Percentiles rank a stretch among this genome's conserved stretches.
These are phyloP conservation scores for Drosophila chauvacae DNA, from an alignment of 1,140 invertebrate species.

Conservation along the genomic window DNA sequence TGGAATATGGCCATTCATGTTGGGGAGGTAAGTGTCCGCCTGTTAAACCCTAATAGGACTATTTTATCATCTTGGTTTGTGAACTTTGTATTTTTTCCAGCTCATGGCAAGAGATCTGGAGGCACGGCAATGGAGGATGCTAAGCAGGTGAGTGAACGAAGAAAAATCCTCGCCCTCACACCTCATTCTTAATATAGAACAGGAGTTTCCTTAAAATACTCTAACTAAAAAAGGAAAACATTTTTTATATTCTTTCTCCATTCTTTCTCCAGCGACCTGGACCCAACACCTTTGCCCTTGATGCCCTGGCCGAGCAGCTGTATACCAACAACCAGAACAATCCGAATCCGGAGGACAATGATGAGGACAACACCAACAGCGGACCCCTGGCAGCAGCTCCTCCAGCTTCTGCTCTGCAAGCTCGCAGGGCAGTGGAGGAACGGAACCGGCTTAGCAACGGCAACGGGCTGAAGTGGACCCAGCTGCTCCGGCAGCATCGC, in stretches of 20 bases:
- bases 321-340: constrained; percentile 47
- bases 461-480: constrained; percentile 55
- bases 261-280: constrained; percentile 15
- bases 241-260: neutral
- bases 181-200: neutral
- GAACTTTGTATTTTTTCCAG: constrained; percentile 39
- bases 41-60: neutral
- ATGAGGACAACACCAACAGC: constrained; percentile 41
- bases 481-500: constrained; percentile 65
- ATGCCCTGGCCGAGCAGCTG: constrained; percentile 55
- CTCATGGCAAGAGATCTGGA: constrained; percentile 77
- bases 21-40: constrained; percentile 75
- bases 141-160: constrained; percentile 49
- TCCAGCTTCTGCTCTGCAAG: constrained; percentile 2
- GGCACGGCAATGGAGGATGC: constrained; percentile 38
- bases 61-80: constrained; percentile 13
- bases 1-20: constrained; percentile 83
- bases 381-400: constrained; percentile 16
- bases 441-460: constrained; percentile 32
- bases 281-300: constrained; percentile 34
- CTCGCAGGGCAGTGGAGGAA: constrained; percentile 1
- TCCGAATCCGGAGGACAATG: constrained; percentile 26
- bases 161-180: neutral
- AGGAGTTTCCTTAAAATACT: neutral
- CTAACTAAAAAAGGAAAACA: neutral